Conservation (phyloP, 1,140 invertebrate genomes). For the Mycetomoellerius zeteki region DNA sequence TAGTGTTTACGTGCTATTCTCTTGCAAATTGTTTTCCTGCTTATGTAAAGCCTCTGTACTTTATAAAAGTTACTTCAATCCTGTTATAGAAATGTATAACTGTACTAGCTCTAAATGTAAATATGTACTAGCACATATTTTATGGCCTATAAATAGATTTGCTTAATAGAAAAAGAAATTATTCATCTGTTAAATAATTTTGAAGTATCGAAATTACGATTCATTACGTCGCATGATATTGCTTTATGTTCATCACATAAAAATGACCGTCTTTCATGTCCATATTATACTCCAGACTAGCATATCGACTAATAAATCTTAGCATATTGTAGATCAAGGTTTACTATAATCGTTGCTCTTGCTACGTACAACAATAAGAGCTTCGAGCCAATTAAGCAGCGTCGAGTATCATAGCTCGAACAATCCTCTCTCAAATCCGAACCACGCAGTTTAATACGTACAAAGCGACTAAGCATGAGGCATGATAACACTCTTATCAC, state of each 20-base stretch:
- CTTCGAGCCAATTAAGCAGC: not conserved
- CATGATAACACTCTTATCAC: conserved; percentile 39
- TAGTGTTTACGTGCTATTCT: not conserved
- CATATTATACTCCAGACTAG: not conserved
- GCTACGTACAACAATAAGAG: conserved; percentile 18
- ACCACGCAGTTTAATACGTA: conserved; percentile 23
- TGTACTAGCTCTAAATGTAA: too few relatives aligned
- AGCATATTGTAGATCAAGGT: not conserved
- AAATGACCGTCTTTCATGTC: not conserved
- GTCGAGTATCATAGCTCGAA: not conserved
- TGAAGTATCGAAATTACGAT: not conserved
- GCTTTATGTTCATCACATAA: not conserved
- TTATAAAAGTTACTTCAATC: conserved; percentile 5
- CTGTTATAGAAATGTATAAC: not conserved
- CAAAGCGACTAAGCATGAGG: conserved; percentile 8
- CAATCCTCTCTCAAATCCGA: conserved; percentile 18
- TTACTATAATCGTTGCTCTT: conserved; percentile 22
- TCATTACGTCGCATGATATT: conserved; percentile 8
- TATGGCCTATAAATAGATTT: not conserved
- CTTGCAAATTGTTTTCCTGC: not conserved
- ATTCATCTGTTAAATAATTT: not conserved
- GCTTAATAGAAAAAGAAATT: conserved; percentile 20
- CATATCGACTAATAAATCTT: too few relatives aligned
- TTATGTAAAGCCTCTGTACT: not conserved
- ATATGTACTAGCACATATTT: not conserved